Base-by-base conservation (phyloP, 2,797 vertebrate species). In the Epinephelus malabaricus region DNA sequence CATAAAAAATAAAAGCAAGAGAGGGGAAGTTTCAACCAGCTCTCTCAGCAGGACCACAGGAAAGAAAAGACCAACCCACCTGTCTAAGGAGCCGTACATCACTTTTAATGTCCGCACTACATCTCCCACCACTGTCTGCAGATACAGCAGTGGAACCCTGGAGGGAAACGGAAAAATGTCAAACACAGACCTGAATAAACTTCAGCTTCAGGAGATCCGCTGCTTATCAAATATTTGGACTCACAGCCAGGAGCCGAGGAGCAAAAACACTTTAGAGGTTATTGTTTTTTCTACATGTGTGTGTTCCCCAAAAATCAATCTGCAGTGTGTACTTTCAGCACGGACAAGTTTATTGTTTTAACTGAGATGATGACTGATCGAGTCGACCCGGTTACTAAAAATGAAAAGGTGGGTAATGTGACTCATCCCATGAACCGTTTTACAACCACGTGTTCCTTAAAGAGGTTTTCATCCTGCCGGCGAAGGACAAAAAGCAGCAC, bases 11-110 rank as follows among this genome's bases (percentile, higher is more conserved):
- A 18, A 8, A n/a, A 45, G 66, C 40, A 45, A 45, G 8, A 53
- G 49, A 40, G 15, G 9, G 45, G 19, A 67, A 30, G 30, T 21
- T 72, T 73, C 3, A 38, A 21, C 27, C 47, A 21, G 55, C 46
- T 58, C 40, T 59, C 79, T 74, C 60, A 80, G 73, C 63, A 69
- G 76, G 47, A 62, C 40, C 34, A 59, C 62, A 60, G 25, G 50
- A 63, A 72, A 82, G 19, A 23, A 11, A 19, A 14, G 87, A 18
- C 2, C 53, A 72, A 93, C 96, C 80, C 75, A 98, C 98, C 96
- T 96, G 91, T 98, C 95, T 77, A 99, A 94, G 74, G 97, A 97
- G 85, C 95, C 87, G 64, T 97, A 97, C 97, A 99, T 98, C 90
- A 99, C 96, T 85, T 94, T 97, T 87, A 99, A 90, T 8, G 96